Base-by-base conservation (phyloP, 2,888 invertebrate genomes). In the Philereme vetulata region DNA sequence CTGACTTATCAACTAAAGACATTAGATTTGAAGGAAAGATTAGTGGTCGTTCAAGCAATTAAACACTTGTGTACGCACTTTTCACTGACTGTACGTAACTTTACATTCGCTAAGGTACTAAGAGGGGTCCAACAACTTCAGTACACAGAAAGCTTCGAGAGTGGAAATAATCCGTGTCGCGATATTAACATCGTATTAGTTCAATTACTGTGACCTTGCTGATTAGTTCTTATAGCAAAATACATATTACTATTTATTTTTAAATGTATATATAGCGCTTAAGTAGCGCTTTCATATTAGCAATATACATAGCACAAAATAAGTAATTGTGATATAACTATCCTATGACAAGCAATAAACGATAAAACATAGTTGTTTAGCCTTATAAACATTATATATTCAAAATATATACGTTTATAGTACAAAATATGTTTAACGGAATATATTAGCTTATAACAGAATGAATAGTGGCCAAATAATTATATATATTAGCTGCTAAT, bases 361-460 rank as follows among this genome's bases (percentile, higher is more conserved):
- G 46, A 8, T 34, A 42, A 51, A 51, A 52, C 49, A 55, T 55
- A 55, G 53, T 54, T 44, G 54, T 50, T 49, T 53, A 57, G 56
- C 52, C 47, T 49, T 57, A 49, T 53, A 50, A 60, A 54, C 60
- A 43, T 34, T 54, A 54, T 62, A 62, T 56, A 47, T 34, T 51
- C 1, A 51, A 47, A 42, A 56, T 46, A 51, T 52, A 56, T 58
- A 62, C 51, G 40, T 58, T 62, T 51, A 62, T 62, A 58, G 62
- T 62, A 62, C 62, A 62, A 62, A 62, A 46, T 62, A 62, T 62
- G 44, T 55, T 55, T 62, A 58, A 56, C 55, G 54, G 53, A 61
- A 43, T 57, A 48, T 48, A 57, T 47, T 54, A 58, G 58, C 51
- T 54, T 49, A 33, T 59, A 59, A 35, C 49, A 21, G 51, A 47